A percentile compares a stretch with the other conserved stretches of the same genome.
These are phyloP conservation scores for Luscinia luscinia DNA, from an alignment of 2,797 vertebrate genomes.

Conservation along the genomic window DNA sequence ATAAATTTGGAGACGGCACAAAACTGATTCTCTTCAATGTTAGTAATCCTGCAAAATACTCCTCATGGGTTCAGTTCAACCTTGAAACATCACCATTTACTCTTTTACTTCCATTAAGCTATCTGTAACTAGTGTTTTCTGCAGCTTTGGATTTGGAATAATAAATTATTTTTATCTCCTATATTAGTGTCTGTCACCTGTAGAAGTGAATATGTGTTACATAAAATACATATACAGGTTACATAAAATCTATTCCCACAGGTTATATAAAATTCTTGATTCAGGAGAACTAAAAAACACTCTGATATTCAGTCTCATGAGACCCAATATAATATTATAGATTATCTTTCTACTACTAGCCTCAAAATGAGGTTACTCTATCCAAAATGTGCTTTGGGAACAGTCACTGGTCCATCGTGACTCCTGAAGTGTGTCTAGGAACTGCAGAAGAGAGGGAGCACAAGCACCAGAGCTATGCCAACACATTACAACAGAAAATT, in stretches of 20 bases:
- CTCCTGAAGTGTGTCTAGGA: background rate
- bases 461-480: background rate
- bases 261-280: background rate
- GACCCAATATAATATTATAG: background rate
- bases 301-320: background rate
- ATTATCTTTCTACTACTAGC: background rate
- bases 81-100: background rate
- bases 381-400: background rate
- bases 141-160: background rate
- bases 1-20: background rate
- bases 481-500: background rate
- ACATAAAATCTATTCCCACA: background rate
- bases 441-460: background rate
- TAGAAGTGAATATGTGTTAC: background rate
- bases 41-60: background rate
- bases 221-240: background rate
- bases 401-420: background rate
- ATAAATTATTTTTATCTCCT: background rate
- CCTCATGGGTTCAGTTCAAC: background rate
- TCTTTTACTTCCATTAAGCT: background rate
- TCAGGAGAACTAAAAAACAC: background rate
- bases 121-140: background rate
- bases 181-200: background rate
- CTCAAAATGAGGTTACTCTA: background rate
- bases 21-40: background rate